Evolutionary conservation across 2,888 invertebrate genomes (phyloP).

Genomic region (Aleiodes alternator): DNA sequence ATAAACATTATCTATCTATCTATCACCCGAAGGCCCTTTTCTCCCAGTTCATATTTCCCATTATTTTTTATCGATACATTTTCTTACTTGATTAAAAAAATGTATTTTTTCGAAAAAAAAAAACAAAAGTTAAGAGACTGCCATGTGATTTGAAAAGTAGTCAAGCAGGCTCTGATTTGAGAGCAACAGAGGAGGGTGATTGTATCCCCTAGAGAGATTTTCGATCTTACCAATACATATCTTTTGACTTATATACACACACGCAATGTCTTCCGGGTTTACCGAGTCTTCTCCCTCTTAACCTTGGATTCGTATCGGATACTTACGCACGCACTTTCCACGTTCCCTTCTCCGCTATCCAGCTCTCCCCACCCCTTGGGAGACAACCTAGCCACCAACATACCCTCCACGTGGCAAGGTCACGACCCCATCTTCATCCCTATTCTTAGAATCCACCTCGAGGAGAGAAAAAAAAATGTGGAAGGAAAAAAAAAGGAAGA

Average conservation of each 20-base stretch:
- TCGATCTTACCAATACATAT: background rate
- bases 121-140: no score
- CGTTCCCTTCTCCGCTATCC: background rate
- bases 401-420: slow-evolving; percentile 69
- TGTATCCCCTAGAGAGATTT: background rate
- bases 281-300: slow-evolving; percentile 9
- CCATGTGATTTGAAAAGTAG: no score
- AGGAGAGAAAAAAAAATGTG: background rate
- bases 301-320: slow-evolving; percentile 25
- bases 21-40: no score
- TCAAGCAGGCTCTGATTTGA: slow-evolving; percentile 6
- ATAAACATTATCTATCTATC: no score
- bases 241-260: background rate
- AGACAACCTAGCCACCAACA: slow-evolving; percentile 42
- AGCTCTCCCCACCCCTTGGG: background rate
- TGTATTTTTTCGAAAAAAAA: no score
- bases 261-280: slow-evolving; percentile 34
- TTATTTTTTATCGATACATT: no score
- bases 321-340: slow-evolving; percentile 1
- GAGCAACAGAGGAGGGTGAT: background rate
- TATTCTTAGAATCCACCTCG: slow-evolving; percentile 43
- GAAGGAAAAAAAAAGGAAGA: background rate
- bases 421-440: slow-evolving; percentile 59
- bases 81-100: no score
- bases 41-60: no score